Conservation (phyloP, 1,140 invertebrate genomes). For the Aporrectodea caliginosa region DNA sequence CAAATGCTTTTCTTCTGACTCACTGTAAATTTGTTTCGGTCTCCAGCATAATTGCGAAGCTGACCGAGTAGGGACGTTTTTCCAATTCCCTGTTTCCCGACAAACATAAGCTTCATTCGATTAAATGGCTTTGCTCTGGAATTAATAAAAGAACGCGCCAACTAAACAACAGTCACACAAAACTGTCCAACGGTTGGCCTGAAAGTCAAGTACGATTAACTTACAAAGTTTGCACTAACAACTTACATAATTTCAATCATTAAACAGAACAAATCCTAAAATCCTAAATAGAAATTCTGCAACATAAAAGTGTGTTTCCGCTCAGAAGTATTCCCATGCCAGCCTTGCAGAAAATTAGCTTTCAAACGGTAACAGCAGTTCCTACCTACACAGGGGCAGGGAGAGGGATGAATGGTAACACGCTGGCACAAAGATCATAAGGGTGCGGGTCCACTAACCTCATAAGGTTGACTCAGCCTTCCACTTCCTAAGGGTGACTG, state of each 20-base stretch:
- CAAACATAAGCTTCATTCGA: slow-evolving; percentile 95
- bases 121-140: slow-evolving; percentile 86
- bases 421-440: too few species aligned
- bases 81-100: slow-evolving; percentile 87
- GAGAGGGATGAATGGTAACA: too few species aligned
- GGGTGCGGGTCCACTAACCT: too few species aligned
- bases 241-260: neutral
- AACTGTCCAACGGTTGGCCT: neutral
- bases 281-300: neutral
- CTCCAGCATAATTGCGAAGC: slow-evolving; percentile 66
- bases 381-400: too few species aligned
- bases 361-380: too few species aligned
- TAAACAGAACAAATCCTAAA: neutral
- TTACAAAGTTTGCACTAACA: neutral
- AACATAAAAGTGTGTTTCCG: neutral
- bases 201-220: neutral
- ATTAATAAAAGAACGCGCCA: slow-evolving; percentile 26
- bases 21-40: slow-evolving; percentile 1
- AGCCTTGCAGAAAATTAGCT: too few species aligned
- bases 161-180: neutral
- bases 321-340: too few species aligned
- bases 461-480: too few species aligned
- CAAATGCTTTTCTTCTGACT: too few species aligned
- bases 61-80: slow-evolving; percentile 90
- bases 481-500: too few species aligned